Base-by-base conservation (phyloP, 2,797 vertebrate species). In the Pangasius macronema region DNA sequence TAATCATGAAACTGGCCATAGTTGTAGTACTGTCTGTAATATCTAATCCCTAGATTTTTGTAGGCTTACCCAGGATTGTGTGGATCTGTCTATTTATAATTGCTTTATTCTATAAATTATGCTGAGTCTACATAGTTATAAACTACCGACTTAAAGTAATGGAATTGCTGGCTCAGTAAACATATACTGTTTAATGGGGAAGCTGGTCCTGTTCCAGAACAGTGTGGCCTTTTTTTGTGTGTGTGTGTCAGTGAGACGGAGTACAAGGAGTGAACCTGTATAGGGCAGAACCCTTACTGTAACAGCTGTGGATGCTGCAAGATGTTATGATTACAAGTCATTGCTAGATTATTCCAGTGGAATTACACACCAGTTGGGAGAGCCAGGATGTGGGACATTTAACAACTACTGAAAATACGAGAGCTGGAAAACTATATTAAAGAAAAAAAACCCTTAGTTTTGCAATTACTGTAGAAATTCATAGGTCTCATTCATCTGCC, bases 61-160 rank as follows among this genome's bases (percentile, higher is more conserved):
- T 30, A 46, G 22, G 39, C 27, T 49, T 84, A 70, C 36, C 55
- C 76, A 81, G 63, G 72, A 70, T n/a, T 20, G 27, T 49, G 2
- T 18, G 0, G 16, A 13, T 5, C 42, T 36, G 49, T 39, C 51
- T 65, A 11, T 61, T 73, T 83, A 68, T 2, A 84, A 70, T 10
- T 39, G 11, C 55, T 83, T 77, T 63, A 42, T 63, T 39, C 86
- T 86, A 33, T 82, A 70, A 86, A 77, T 85, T 53, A 67, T 46
- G 61, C 67, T 75, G 57, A 67, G 84, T 87, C 76, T 82, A 67
- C 53, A 73, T 10, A 79, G 83, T 81, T 81, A 46, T 84, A 83
- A 90, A 65, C 84, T 77, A 39, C n/a, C 4, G 22, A 10, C 18
- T 75, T 59, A 22, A 77, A 63, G 73, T 89, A 92, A 92, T 75